These are phyloP conservation scores for Drosophila cracens DNA, from an alignment of 2,888 invertebrate genomes.

Conservation along the genomic window DNA sequence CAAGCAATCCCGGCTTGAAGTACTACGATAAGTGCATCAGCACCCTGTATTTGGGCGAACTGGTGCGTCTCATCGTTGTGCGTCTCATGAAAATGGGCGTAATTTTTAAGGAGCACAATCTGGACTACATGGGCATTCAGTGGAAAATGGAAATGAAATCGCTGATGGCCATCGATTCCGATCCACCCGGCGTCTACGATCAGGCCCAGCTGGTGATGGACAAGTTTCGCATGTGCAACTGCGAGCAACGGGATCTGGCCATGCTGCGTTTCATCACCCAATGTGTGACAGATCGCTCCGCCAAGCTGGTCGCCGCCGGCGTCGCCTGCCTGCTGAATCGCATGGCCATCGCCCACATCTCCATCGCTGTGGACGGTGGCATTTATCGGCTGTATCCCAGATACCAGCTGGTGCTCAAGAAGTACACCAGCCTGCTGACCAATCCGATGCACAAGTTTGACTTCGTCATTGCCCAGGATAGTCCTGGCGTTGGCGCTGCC, in stretches of 20 bases:
- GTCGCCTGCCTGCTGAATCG: slow-evolving; percentile 86
- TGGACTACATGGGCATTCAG: slow-evolving; percentile 47
- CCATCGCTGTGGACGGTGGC: slow-evolving; percentile 64
- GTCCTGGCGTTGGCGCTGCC: slow-evolving; percentile 70
- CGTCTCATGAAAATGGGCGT: slow-evolving; percentile 90
- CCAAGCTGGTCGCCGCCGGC: slow-evolving; percentile 95
- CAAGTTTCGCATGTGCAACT: slow-evolving; percentile 88
- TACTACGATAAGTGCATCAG: slow-evolving; percentile 93
- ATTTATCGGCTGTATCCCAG: slow-evolving; percentile 60
- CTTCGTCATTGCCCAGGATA: slow-evolving; percentile 55
- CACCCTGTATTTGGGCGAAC: slow-evolving; percentile 98
- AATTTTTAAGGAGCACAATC: slow-evolving; percentile 50
- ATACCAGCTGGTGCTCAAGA: slow-evolving; percentile 40
- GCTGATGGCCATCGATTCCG: slow-evolving; percentile 97
- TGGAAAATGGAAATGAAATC: slow-evolving; percentile 96
- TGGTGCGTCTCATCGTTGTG: slow-evolving; percentile 92
- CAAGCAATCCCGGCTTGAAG: slow-evolving; percentile 92
- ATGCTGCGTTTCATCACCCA: slow-evolving; percentile 95
- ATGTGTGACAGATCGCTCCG: slow-evolving; percentile 94
- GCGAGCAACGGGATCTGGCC: slow-evolving; percentile 93
- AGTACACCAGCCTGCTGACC: slow-evolving; percentile 16
- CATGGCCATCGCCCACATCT: slow-evolving; percentile 32
- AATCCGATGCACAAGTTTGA: slow-evolving; percentile 42
- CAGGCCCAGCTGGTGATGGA: slow-evolving; percentile 93
- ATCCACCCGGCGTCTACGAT: slow-evolving; percentile 90